Percentiles rank a stretch among this genome's conserved stretches.
Conservation (phyloP, 2,888 invertebrate species). For the Apotomis turbidana region DNA sequence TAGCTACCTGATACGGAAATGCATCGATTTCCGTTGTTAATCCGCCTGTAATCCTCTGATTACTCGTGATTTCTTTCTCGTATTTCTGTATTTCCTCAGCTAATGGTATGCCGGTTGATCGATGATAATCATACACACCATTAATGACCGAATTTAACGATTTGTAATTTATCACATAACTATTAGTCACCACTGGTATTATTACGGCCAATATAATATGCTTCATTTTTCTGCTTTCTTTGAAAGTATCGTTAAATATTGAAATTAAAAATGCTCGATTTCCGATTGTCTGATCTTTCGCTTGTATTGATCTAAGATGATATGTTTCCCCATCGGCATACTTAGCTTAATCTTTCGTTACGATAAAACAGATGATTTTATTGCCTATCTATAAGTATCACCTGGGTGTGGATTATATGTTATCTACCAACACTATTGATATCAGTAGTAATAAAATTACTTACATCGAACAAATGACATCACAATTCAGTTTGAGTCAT, state of each 20-base stretch:
- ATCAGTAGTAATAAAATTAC: too few species aligned
- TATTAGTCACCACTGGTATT: not conserved
- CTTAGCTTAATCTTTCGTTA: not conserved
- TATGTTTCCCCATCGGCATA: not conserved
- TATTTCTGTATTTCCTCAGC: constrained; percentile 30
- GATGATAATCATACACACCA: constrained; percentile 40
- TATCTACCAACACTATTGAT: too few species aligned
- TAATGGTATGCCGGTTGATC: constrained; percentile 34
- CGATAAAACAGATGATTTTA: not conserved
- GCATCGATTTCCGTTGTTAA: constrained; percentile 23
- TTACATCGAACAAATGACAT: too few species aligned
- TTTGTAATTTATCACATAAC: constrained; percentile 10
- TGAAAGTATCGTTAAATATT: not conserved
- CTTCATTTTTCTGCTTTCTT: not conserved
- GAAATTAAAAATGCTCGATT: not conserved
- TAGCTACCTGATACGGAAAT: constrained; percentile 42
- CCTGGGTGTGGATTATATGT: too few species aligned
- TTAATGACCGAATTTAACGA: constrained; percentile 1
- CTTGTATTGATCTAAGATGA: not conserved
- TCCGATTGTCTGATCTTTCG: not conserved
- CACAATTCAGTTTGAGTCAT: too few species aligned
- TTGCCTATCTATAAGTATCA: not conserved
- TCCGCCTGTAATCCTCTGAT: constrained; percentile 41
- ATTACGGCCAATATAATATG: not conserved
- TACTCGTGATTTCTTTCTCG: constrained; percentile 18